A percentile compares a stretch with the other conserved stretches of the same genome.
phyloP scores from a whole-genome alignment of 2,888 invertebrate species.

The Cosmopolites sordidus region DNA sequence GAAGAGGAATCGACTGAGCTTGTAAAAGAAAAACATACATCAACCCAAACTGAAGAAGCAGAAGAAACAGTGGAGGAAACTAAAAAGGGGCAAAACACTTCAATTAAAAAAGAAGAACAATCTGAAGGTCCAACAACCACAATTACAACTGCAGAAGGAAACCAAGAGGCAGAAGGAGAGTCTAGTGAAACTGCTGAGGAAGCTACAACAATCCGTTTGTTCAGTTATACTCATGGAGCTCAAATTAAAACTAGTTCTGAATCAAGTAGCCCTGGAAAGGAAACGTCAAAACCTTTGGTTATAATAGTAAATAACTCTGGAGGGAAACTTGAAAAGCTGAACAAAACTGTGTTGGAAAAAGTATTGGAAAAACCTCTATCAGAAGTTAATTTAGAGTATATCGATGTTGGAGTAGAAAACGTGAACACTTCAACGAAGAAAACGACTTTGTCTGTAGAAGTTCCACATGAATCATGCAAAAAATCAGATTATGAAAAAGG shows the following conservation, averaged over 20 bases:
- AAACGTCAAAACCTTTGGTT: constrained; percentile 21
- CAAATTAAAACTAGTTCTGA: background rate
- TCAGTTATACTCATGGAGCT: background rate
- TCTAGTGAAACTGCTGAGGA: background rate
- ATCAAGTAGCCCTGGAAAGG: constrained; percentile 4
- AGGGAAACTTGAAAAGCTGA: constrained; percentile 26
- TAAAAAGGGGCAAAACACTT: background rate
- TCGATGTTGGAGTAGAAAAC: constrained; percentile 26
- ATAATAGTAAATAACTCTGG: constrained; percentile 30
- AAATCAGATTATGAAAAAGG: constrained; percentile 33
- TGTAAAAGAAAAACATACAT: background rate
- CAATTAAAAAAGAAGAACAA: background rate
- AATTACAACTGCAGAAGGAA: background rate
- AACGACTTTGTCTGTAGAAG: background rate
- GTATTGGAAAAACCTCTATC: constrained; percentile 26
- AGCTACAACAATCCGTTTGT: background rate
- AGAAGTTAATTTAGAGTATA: constrained; percentile 28
- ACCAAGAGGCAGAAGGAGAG: constrained; percentile 3
- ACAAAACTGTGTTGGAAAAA: constrained; percentile 28
- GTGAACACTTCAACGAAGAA: constrained; percentile 1
- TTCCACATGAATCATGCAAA: constrained; percentile 26
- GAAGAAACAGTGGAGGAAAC: background rate
- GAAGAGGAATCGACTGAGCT: background rate
- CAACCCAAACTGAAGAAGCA: background rate
- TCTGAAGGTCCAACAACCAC: constrained; percentile 3